Percentiles rank a stretch among this genome's conserved stretches.
Evolutionary conservation across 2,888 invertebrate species (phyloP).

Genomic region (Malachius bipustulatus): DNA sequence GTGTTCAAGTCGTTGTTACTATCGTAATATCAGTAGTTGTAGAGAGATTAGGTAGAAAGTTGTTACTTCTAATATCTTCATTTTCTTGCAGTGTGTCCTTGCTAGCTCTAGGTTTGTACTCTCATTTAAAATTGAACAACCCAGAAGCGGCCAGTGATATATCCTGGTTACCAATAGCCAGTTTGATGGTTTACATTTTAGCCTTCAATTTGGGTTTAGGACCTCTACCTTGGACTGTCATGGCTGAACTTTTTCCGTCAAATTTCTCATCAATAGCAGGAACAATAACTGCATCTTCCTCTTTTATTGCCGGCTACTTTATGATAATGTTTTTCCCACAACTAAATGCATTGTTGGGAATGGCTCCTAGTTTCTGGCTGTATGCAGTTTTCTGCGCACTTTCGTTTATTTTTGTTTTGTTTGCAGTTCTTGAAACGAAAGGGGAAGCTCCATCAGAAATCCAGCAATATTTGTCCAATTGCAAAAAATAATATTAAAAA

Average conservation of each 20-base stretch:
- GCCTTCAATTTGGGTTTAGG: constrained; percentile 61
- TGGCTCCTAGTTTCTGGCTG: constrained; percentile 5
- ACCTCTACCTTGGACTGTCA: constrained; percentile 69
- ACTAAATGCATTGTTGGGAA: background rate
- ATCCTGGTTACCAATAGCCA: constrained; percentile 55
- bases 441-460: constrained; percentile 11
- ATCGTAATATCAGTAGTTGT: constrained; percentile 59
- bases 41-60: constrained; percentile 59
- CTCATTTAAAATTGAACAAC: constrained; percentile 41
- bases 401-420: constrained; percentile 1
- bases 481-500: too few relatives aligned
- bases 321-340: constrained; percentile 39
- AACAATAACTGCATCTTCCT: constrained; percentile 61
- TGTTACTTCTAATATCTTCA: constrained; percentile 56
- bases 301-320: constrained; percentile 61
- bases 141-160: constrained; percentile 39
- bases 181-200: constrained; percentile 56
- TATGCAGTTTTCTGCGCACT: background rate
- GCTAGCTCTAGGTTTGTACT: constrained; percentile 45
- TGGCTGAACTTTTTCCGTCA: constrained; percentile 68
- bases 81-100: constrained; percentile 50
- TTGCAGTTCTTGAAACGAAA: constrained; percentile 11
- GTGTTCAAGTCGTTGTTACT: constrained; percentile 59
- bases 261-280: constrained; percentile 63
- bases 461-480: too few relatives aligned